Percentiles rank a stretch among this genome's conserved stretches.
Evolutionary conservation across 1,140 invertebrate species (phyloP).

Genomic region (Oncopodura yosiiana): DNA sequence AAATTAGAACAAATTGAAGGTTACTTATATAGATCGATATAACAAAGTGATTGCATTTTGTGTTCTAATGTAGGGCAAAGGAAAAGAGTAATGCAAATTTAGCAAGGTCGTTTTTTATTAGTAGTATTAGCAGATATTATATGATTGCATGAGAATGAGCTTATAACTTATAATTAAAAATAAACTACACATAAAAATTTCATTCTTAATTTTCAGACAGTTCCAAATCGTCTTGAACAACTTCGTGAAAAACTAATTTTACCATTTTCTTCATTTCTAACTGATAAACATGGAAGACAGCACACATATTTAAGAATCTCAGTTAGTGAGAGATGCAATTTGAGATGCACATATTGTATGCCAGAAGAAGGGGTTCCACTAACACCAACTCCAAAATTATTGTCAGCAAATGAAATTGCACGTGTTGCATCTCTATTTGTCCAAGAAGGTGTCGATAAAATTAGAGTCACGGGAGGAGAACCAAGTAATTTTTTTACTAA

Average conservation of each 20-base stretch:
- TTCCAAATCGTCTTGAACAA: background rate
- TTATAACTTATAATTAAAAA: no score
- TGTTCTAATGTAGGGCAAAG: no score
- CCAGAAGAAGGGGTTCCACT: conserved; percentile 84
- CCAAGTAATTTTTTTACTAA: no score
- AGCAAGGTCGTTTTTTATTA: no score
- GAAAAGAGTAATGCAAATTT: no score
- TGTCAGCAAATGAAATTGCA: conserved; percentile 77
- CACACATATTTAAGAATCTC: conserved; percentile 93
- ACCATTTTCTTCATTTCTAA: conserved; percentile 41
- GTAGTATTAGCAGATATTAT: no score
- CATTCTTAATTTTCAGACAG: background rate
- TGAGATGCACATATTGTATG: conserved; percentile 95
- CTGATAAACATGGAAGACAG: conserved; percentile 73
- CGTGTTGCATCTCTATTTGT: conserved; percentile 74
- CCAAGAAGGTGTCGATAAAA: conserved; percentile 77
- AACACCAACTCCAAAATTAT: conserved; percentile 58
- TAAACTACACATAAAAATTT: no score
- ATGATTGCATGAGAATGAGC: no score
- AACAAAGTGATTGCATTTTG: no score
- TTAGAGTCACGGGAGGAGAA: conserved; percentile 93
- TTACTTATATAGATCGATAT: no score
- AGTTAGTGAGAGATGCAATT: conserved; percentile 88
- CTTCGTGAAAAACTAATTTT: conserved; percentile 3
- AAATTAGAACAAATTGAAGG: no score